A percentile compares a stretch with the other conserved stretches of the same genome.
Evolutionary conservation across 2,888 invertebrate species (phyloP).

Genomic region (Ctenicera cuprea): DNA sequence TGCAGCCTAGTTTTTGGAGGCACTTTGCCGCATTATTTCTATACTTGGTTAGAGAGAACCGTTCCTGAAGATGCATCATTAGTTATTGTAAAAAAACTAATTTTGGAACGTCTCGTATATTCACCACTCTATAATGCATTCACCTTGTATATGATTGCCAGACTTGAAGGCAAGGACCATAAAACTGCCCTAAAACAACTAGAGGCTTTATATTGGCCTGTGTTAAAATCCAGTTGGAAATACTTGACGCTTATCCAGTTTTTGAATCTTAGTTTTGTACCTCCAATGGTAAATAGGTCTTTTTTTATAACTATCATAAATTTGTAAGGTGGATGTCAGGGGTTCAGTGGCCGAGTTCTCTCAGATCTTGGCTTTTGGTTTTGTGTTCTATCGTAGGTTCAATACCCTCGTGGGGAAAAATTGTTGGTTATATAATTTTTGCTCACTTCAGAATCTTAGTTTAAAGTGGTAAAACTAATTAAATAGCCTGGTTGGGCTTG

Average conservation of each 20-base stretch:
- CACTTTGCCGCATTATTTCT: slow-evolving; percentile 86
- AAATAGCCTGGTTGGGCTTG: too few relatives aligned
- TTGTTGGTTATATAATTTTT: too few relatives aligned
- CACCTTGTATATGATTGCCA: slow-evolving; percentile 82
- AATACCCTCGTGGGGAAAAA: too few relatives aligned
- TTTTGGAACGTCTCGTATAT: slow-evolving; percentile 84
- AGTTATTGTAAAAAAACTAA: slow-evolving; percentile 76
- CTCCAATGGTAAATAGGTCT: slow-evolving; percentile 82
- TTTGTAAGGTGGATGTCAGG: too few relatives aligned
- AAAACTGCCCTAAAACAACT: slow-evolving; percentile 79
- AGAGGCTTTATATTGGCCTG: slow-evolving; percentile 78
- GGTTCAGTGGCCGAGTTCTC: too few relatives aligned
- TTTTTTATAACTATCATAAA: neutral
- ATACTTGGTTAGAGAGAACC: slow-evolving; percentile 77
- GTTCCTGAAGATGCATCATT: slow-evolving; percentile 76
- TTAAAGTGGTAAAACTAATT: too few relatives aligned
- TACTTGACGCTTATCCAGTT: slow-evolving; percentile 85
- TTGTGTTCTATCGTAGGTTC: too few relatives aligned
- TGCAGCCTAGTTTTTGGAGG: slow-evolving; percentile 87
- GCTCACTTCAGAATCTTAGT: too few relatives aligned
- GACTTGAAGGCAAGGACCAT: slow-evolving; percentile 86
- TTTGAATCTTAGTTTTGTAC: slow-evolving; percentile 84
- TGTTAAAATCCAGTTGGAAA: slow-evolving; percentile 85
- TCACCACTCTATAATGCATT: slow-evolving; percentile 84
- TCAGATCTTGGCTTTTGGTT: too few relatives aligned